These are phyloP conservation scores for Thamnophis elegans DNA, from an alignment of 2,797 vertebrate genomes.

Conservation along the genomic window DNA sequence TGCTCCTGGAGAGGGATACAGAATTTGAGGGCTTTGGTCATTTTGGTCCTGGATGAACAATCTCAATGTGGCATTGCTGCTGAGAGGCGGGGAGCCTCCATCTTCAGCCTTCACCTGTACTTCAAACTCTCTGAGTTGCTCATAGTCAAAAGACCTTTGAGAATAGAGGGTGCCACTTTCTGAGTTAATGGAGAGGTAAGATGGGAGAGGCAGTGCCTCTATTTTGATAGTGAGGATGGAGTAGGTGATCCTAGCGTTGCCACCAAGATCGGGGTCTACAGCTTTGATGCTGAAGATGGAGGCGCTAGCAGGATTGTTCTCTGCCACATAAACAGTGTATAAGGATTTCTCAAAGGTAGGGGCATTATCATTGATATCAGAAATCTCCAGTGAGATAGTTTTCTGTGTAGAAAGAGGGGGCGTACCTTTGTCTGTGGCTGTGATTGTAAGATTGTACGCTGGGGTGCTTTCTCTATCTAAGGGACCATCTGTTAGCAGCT, in stretches of 20 bases:
- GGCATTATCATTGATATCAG: constrained; percentile 71
- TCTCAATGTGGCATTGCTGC: constrained; percentile 38
- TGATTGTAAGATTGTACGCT: constrained; percentile 70
- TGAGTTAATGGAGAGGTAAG: constrained; percentile 69
- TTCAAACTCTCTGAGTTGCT: constrained; percentile 60
- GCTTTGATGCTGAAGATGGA: constrained; percentile 75
- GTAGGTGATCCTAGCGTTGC: constrained; percentile 19
- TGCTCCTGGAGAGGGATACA: constrained; percentile 53
- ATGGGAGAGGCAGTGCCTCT: constrained; percentile 67
- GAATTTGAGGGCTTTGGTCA: constrained; percentile 61
- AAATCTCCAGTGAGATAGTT: constrained; percentile 56
- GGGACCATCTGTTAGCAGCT: constrained; percentile 40
- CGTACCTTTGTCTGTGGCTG: constrained; percentile 64
- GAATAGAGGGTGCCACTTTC: constrained; percentile 76
- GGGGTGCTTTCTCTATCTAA: constrained; percentile 60
- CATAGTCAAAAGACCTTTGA: constrained; percentile 76
- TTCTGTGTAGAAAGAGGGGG: constrained; percentile 65
- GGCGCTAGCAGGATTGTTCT: constrained; percentile 74
- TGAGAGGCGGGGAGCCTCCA: constrained; percentile 55
- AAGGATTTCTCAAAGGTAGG: constrained; percentile 63
- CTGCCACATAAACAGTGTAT: constrained; percentile 69
- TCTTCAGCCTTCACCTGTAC: constrained; percentile 69
- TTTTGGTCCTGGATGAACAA: constrained; percentile 67
- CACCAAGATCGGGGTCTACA: constrained; percentile 30
- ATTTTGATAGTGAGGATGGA: constrained; percentile 72